Evolutionary conservation across 2,888 invertebrate species (phyloP), one percentile per base, ranked within the genome.

Genomic region (Cantharis rufa): DNA sequence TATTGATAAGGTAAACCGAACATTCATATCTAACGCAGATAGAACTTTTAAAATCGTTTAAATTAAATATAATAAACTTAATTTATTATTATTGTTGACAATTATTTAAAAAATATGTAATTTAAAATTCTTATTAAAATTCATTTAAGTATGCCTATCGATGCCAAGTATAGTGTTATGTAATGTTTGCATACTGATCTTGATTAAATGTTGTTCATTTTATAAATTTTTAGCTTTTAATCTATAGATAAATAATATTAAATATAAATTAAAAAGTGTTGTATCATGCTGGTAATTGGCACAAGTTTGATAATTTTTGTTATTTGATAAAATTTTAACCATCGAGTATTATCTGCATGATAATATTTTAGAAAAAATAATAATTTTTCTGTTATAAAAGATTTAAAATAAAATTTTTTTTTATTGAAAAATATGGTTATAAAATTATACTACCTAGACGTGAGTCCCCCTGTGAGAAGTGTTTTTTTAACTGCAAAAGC

Each of bases 401-500:
- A 7, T 48, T 13, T 7, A 7, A n/a, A 48, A n/a, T 13, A n/a
- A 5, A 48, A 48, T 7, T 48, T 48, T 48, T 48, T n/a, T 5
- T 7, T 11, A 16, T 13, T 63, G 0, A 63, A 3, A 63, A 64
- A 66, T n/a, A 66, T 66, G 64, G 18, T 15, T 63, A 18, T 63
- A 2, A 86, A 87, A 11, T 81, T 91, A 1, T 91, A 89, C 75
- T 76, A 82, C 62, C 82, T 83, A 69, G 68, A 75, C 4, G 89
- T 89, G 1, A 91, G 91, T 21, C 91, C 92, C 1, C 90, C 91
- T 0, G 90, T 90, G 9, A 85, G 91, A 74, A 90, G 90, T 72
- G 90, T 89, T 0, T 82, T 89, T 83, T 89, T 91, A 88, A 89
- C 91, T 1, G 89, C 90, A 0, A 86, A 88, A 10, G 80, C 88